Percentiles rank a stretch among this genome's conserved stretches.
Evolutionary conservation across 2,888 invertebrate species (phyloP).

Genomic region (Caenorhabditis sulstoni): DNA sequence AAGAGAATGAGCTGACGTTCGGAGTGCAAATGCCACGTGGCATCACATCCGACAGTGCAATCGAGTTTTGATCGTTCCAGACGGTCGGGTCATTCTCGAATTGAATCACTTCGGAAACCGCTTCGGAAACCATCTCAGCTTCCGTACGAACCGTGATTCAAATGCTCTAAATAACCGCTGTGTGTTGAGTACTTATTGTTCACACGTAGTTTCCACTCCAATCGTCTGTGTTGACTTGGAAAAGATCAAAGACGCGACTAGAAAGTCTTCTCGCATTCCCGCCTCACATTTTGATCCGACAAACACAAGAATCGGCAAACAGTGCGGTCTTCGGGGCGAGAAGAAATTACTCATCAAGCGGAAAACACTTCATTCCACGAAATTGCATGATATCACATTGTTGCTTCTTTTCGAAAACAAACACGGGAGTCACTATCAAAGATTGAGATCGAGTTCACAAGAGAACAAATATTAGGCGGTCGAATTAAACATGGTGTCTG

Average conservation of each 20-base stretch:
- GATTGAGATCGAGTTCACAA: slow-evolving; percentile 28
- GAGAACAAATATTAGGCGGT: neutral
- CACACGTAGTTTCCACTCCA: neutral
- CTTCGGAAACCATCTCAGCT: too few species aligned
- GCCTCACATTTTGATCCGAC: slow-evolving; percentile 2
- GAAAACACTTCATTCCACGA: neutral
- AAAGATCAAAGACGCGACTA: neutral
- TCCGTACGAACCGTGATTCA: too few species aligned
- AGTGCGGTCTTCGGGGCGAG: neutral
- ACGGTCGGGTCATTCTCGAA: too few species aligned
- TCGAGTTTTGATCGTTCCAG: too few species aligned
- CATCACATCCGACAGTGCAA: too few species aligned
- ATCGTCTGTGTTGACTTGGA: neutral
- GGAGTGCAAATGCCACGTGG: too few species aligned
- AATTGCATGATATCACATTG: neutral
- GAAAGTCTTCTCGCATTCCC: neutral
- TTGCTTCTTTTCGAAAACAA: too few species aligned
- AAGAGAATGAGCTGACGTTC: too few species aligned
- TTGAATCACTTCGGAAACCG: too few species aligned
- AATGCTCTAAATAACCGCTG: too few species aligned
- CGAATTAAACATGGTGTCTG: slow-evolving; percentile 35
- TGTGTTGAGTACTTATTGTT: neutral
- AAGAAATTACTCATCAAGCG: neutral
- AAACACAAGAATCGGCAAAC: neutral
- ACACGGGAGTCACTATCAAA: slow-evolving; percentile 41